Conservation (phyloP, 2,113 vertebrate species). For the Eulemur rufifrons region DNA sequence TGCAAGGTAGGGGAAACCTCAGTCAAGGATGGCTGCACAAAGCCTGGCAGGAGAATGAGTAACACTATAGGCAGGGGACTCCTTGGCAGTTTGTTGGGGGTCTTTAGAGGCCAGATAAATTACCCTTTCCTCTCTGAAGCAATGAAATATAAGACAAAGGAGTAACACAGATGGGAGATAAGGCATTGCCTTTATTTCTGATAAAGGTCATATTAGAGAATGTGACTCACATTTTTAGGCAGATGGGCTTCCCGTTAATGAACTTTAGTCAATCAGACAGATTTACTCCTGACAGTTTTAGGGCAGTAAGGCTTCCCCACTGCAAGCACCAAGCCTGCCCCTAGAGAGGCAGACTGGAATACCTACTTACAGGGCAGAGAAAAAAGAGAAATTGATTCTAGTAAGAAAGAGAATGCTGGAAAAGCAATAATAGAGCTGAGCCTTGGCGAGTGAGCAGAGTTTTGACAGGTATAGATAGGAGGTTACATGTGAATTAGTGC, state of each 20-base stretch:
- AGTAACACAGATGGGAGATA: not conserved
- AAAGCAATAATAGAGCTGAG: not conserved
- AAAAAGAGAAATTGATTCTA: not conserved
- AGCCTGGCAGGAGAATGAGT: not conserved
- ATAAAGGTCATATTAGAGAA: not conserved
- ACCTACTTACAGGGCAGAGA: not conserved
- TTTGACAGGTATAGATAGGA: not conserved
- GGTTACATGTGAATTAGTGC: not conserved
- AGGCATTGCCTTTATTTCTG: not conserved
- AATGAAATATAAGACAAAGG: not conserved
- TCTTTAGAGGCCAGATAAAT: not conserved
- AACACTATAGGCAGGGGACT: not conserved
- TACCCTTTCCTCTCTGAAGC: not conserved
- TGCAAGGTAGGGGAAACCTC: not conserved
- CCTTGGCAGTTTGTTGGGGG: not conserved
- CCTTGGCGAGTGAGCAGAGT: not conserved
- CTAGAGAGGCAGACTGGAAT: not conserved
- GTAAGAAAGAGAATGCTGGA: not conserved
- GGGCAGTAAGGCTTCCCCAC: not conserved
- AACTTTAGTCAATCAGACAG: not conserved
- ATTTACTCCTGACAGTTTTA: not conserved
- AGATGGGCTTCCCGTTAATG: not conserved
- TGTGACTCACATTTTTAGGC: not conserved
- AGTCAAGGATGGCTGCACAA: not conserved
- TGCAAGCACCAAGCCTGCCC: not conserved